These are phyloP conservation scores for Rosalia funebris DNA, from an alignment of 2,888 invertebrate genomes.

Conservation along the genomic window DNA sequence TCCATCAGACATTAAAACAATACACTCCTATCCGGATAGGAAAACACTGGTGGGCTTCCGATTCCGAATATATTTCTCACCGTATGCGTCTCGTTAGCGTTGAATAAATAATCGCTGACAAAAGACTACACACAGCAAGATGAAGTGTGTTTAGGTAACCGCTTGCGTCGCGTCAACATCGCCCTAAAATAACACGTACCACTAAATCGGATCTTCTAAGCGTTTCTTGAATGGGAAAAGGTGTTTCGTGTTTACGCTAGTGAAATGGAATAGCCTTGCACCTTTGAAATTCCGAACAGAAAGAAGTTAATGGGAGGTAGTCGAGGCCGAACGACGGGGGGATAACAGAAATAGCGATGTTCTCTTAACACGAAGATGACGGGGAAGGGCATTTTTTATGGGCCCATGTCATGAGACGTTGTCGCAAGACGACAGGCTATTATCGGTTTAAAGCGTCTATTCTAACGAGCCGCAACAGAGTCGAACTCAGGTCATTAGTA, in stretches of 20 bases:
- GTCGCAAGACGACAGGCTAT: neutral
- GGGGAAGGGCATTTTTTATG: neutral
- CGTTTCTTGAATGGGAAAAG: conserved; percentile 30
- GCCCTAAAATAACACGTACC: conserved; percentile 36
- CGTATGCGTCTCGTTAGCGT: conserved; percentile 21
- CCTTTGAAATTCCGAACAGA: conserved; percentile 8
- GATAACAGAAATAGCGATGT: neutral
- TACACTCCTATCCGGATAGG: too few species aligned
- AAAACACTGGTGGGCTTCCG: too few species aligned
- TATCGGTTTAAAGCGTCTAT: too few species aligned
- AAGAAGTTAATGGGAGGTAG: conserved; percentile 3
- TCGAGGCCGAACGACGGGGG: too few species aligned
- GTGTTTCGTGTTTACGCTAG: conserved; percentile 18
- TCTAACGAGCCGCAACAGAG: too few species aligned
- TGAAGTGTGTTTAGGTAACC: conserved; percentile 23
- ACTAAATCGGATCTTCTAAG: conserved; percentile 36
- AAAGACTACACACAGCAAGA: conserved; percentile 23
- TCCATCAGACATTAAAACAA: too few species aligned
- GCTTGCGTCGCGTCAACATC: conserved; percentile 27
- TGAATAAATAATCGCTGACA: conserved; percentile 22
- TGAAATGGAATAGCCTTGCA: neutral
- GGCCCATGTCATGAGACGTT: neutral
- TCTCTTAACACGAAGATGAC: neutral
- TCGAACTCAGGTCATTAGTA: too few species aligned
- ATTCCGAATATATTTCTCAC: conserved; percentile 9